These are phyloP conservation scores for Paracentrotus lividus DNA, from an alignment of 53 echinoderm and acorn worm genomes.

Conservation along the genomic window DNA sequence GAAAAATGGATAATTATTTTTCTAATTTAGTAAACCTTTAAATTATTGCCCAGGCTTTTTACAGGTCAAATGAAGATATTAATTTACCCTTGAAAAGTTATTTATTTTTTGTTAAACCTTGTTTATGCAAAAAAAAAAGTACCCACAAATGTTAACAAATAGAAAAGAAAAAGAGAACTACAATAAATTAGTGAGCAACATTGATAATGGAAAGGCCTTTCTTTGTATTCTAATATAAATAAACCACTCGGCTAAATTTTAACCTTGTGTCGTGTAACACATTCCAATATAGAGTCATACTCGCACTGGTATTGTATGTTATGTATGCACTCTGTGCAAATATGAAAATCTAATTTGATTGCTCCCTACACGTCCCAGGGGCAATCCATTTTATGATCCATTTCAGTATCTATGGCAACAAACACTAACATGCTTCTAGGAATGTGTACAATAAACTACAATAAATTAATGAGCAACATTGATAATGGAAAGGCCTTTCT, in stretches of 20 bases:
- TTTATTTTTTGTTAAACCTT: no score
- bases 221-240: not conserved
- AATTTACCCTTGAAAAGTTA: no score
- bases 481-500: not conserved
- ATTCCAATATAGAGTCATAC: not conserved
- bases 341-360: conserved; percentile 8
- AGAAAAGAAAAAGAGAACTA: not conserved
- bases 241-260: not conserved
- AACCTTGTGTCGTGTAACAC: not conserved
- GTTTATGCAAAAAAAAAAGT: no score
- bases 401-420: conserved; percentile 21
- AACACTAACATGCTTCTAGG: not conserved
- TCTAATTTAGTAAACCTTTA: no score
- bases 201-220: not conserved
- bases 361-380: not conserved
- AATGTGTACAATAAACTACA: not conserved
- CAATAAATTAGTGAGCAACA: not conserved
- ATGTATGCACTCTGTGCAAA: not conserved
- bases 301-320: not conserved
- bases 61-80: no score
- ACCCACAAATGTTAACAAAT: not conserved
- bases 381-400: not conserved
- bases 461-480: not conserved
- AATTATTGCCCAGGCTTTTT: no score
- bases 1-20: no score